Percentiles rank a stretch among this genome's conserved stretches.
These are phyloP conservation scores for Paratrypauchen microcephalus DNA, from an alignment of 2,797 vertebrate genomes.

Conservation along the genomic window DNA sequence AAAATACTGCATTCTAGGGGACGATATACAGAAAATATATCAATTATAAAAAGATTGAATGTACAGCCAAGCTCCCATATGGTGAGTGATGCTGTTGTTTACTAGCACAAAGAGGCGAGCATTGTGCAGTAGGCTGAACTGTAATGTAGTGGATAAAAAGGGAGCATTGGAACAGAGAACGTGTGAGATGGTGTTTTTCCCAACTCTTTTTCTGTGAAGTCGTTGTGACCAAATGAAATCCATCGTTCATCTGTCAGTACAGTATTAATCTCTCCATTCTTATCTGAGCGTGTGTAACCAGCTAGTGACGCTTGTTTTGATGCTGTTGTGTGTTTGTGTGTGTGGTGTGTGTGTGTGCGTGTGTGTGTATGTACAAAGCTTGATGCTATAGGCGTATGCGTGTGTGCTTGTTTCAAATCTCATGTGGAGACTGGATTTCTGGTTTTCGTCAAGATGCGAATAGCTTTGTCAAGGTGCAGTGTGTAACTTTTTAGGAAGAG, in stretches of 20 bases:
- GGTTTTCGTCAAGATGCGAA: background rate
- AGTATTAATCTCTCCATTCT: conserved; percentile 36
- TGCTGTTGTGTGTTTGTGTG: background rate
- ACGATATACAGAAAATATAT: background rate
- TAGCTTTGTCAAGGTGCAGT: background rate
- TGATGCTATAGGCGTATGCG: background rate
- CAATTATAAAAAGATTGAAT: conserved; percentile 4
- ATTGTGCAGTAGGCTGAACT: background rate
- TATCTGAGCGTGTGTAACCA: conserved; percentile 20
- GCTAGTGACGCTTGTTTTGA: conserved; percentile 4
- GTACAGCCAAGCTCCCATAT: background rate
- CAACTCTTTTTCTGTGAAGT: conserved; percentile 33
- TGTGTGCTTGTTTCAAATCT: background rate
- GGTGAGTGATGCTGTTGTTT: conserved; percentile 7
- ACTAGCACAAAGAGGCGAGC: background rate
- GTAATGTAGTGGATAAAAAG: conserved; percentile 3
- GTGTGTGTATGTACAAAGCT: background rate
- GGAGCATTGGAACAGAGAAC: conserved; percentile 1
- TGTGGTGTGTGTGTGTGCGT: background rate
- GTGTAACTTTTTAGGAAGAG: too few relatives aligned
- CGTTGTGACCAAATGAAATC: conserved; percentile 46
- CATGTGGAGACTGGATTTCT: background rate
- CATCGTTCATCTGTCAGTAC: conserved; percentile 47
- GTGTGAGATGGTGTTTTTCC: conserved; percentile 21
- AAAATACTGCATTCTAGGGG: background rate